phyloP scores from a whole-genome alignment of 2,888 invertebrate genomes.

The Choristoneura rosaceana region DNA sequence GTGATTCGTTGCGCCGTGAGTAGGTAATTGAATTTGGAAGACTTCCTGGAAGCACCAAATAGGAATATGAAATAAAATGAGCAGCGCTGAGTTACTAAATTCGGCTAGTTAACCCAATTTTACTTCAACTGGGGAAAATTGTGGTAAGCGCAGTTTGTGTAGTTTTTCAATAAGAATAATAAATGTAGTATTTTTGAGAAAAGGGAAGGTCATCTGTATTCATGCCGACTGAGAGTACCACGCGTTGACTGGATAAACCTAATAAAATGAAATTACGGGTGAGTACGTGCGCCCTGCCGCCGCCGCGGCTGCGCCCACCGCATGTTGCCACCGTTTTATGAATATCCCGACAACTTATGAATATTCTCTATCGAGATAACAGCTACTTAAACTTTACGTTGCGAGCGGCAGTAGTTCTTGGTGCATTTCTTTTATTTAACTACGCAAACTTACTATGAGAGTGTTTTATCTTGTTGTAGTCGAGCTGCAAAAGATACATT shows the following conservation, averaged over 20 bases:
- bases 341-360: conserved; percentile 32
- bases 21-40: conserved; percentile 54
- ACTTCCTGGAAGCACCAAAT: conserved; percentile 54
- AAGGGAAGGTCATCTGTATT: conserved; percentile 59
- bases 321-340: conserved; percentile 31
- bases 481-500: neutral
- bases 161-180: conserved; percentile 53
- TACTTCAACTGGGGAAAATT: conserved; percentile 17
- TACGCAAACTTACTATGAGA: neutral
- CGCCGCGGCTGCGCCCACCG: conserved; percentile 11
- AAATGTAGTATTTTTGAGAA: conserved; percentile 15
- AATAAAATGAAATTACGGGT: conserved; percentile 64
- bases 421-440: conserved; percentile 16
- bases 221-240: conserved; percentile 58
- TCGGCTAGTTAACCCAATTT: conserved; percentile 40
- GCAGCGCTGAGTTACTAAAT: conserved; percentile 45
- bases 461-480: neutral
- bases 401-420: conserved; percentile 6
- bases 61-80: conserved; percentile 50
- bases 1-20: conserved; percentile 50
- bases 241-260: conserved; percentile 62
- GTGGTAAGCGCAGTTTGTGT: conserved; percentile 28
- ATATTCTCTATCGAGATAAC: conserved; percentile 25
- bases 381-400: conserved; percentile 23
- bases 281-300: conserved; percentile 42